These are phyloP conservation scores for Eugnorisma glareosa DNA, from an alignment of 2,888 invertebrate species.

Conservation along the genomic window DNA sequence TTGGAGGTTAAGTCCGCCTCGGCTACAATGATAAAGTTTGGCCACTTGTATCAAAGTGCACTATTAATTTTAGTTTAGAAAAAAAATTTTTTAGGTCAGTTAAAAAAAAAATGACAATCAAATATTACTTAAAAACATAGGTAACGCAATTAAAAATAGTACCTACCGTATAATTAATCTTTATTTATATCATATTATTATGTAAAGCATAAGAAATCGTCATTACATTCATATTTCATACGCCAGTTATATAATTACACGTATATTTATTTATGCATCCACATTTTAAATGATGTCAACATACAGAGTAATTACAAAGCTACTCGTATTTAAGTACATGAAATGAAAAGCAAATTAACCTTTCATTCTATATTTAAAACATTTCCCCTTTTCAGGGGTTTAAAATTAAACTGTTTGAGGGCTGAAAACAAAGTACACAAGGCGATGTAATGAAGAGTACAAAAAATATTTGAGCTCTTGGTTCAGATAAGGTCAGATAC, in stretches of 20 bases:
- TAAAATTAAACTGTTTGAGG: conserved; percentile 18
- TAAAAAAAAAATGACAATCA: too few species aligned
- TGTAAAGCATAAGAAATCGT: not conserved
- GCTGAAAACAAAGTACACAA: not conserved
- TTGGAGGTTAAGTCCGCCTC: not conserved
- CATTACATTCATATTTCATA: not conserved
- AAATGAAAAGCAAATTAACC: conserved; percentile 56
- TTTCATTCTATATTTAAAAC: conserved; percentile 35
- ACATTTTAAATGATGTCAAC: conserved; percentile 35
- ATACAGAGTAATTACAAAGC: conserved; percentile 36
- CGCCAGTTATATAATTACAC: conserved; percentile 1
- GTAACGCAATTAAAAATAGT: too few species aligned
- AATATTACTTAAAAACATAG: too few species aligned
- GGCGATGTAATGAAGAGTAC: not conserved
- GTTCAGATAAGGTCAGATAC: not conserved
- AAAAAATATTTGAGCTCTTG: not conserved
- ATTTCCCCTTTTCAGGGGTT: conserved; percentile 17
- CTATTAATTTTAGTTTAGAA: too few species aligned
- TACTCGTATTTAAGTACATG: conserved; percentile 21
- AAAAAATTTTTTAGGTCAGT: too few species aligned
- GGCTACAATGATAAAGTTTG: not conserved
- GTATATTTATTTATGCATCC: conserved; percentile 35
- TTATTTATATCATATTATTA: not conserved
- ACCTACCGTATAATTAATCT: not conserved
- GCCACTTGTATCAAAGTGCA: not conserved